Percentiles rank a stretch among this genome's conserved stretches.
Conservation (phyloP, 2,888 invertebrate species). For the Galeopsomyia nigrocyanea region DNA sequence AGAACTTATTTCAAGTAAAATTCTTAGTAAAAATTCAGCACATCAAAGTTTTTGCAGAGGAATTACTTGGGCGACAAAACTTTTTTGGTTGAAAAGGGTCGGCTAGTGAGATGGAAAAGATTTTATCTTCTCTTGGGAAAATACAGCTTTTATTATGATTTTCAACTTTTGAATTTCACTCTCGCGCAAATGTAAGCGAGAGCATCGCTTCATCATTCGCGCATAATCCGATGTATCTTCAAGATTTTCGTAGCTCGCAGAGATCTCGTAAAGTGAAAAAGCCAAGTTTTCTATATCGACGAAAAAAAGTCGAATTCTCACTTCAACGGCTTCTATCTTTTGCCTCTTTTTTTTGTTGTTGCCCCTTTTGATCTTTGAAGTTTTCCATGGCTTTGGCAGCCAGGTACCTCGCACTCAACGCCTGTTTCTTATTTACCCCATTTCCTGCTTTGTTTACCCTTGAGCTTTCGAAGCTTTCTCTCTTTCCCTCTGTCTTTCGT, state of each 20-base stretch:
- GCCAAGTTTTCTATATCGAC: no score
- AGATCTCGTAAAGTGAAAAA: no score
- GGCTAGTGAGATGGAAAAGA: conserved; percentile 22
- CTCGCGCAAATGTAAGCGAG: not conserved
- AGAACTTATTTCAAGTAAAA: no score
- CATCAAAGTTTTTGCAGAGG: conserved; percentile 3
- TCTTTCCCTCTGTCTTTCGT: not conserved
- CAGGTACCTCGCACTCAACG: conserved; percentile 50
- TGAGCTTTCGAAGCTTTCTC: conserved; percentile 50
- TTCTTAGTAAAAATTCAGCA: no score
- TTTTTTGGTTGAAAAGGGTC: conserved; percentile 15
- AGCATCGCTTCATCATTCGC: no score
- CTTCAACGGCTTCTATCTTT: conserved; percentile 8
- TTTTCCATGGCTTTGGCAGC: conserved; percentile 29
- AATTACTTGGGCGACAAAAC: conserved; percentile 19
- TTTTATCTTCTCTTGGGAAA: conserved; percentile 19
- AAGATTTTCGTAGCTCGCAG: no score
- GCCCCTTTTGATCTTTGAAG: conserved; percentile 33
- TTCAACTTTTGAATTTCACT: not conserved
- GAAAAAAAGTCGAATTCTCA: conserved; percentile 10
- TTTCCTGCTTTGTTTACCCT: conserved; percentile 64
- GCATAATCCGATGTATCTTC: no score
- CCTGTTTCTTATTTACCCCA: conserved; percentile 65
- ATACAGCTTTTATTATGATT: conserved; percentile 13
- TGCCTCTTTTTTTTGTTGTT: not conserved